Conservation (phyloP, 2,113 vertebrate species). For the Xyliphius kryptos region DNA sequence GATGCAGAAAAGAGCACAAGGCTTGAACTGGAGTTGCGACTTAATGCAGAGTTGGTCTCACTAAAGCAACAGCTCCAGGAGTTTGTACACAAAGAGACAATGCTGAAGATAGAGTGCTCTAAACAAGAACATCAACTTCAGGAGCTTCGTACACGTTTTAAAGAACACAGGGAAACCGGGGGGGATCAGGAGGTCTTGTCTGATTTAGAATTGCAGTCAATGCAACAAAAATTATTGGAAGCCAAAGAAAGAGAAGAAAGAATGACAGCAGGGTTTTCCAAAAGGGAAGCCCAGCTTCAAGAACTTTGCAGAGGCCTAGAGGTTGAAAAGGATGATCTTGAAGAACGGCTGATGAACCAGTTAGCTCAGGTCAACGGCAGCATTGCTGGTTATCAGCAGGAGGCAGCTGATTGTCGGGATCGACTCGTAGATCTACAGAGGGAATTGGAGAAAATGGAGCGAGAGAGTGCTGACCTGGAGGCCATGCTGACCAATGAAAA, state of each 20-base stretch:
- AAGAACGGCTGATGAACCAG: constrained; percentile 95
- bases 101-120: constrained; percentile 47
- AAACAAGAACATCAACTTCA: constrained; percentile 64
- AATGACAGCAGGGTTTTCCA: constrained; percentile 49
- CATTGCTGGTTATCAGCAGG: constrained; percentile 92
- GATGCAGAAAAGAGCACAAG: constrained; percentile 49
- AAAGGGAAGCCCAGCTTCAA: constrained; percentile 64
- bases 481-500: constrained; percentile 61
- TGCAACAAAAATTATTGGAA: too few relatives aligned
- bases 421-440: constrained; percentile 59
- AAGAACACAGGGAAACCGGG: constrained; percentile 34
- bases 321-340: constrained; percentile 87
- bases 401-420: constrained; percentile 71
- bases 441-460: constrained; percentile 65
- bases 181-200: constrained; percentile 27
- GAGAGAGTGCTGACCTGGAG: constrained; percentile 65
- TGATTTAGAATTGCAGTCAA: too few relatives aligned
- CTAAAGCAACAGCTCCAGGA: constrained; percentile 55
- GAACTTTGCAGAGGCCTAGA: constrained; percentile 68
- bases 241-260: constrained; percentile 52
- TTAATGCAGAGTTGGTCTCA: constrained; percentile 34
- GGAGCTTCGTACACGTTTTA: constrained; percentile 64
- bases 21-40: constrained; percentile 36
- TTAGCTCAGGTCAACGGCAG: constrained; percentile 93
- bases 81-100: constrained; percentile 50